Conservation (phyloP, 2,797 vertebrate genomes). For the Oophaga sylvatica region DNA sequence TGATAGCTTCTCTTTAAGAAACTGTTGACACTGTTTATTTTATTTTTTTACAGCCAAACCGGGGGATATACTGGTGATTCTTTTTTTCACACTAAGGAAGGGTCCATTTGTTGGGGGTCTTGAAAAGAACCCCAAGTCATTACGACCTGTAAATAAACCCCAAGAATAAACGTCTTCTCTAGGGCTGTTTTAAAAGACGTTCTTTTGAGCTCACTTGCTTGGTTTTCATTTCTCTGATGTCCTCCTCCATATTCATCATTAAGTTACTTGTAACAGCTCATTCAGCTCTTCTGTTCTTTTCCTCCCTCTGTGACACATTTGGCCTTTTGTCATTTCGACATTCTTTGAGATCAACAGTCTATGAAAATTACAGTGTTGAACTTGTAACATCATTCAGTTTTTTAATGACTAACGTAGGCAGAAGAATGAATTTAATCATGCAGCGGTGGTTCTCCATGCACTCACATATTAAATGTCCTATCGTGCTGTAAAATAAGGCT, state of each 20-base stretch:
- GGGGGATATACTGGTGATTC: background rate
- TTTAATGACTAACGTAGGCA: slow-evolving; percentile 39
- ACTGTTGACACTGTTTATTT: too few relatives aligned
- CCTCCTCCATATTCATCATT: slow-evolving; percentile 42
- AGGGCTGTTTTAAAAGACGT: background rate
- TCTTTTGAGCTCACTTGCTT: slow-evolving; percentile 9
- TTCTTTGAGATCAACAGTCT: slow-evolving; percentile 55
- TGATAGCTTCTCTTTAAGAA: too few relatives aligned
- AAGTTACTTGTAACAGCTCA: slow-evolving; percentile 18
- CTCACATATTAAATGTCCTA: slow-evolving; percentile 50
- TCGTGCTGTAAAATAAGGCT: slow-evolving; percentile 40
- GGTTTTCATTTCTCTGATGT: slow-evolving; percentile 21
- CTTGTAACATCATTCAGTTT: slow-evolving; percentile 38
- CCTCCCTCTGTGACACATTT: slow-evolving; percentile 42
- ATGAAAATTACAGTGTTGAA: slow-evolving; percentile 43
- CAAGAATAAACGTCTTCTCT: background rate
- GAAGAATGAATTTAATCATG: slow-evolving; percentile 39
- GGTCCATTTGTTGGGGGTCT: background rate
- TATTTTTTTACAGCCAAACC: too few relatives aligned
- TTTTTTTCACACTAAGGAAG: background rate
- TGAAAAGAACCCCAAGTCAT: background rate
- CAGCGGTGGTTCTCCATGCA: slow-evolving; percentile 21
- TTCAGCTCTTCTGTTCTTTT: slow-evolving; percentile 37
- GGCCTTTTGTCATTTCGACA: slow-evolving; percentile 36
- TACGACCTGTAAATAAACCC: background rate